A percentile compares a stretch with the other conserved stretches of the same genome.
These are phyloP conservation scores for Crotophaga sulcirostris DNA, from an alignment of 2,113 vertebrate species.

Conservation along the genomic window DNA sequence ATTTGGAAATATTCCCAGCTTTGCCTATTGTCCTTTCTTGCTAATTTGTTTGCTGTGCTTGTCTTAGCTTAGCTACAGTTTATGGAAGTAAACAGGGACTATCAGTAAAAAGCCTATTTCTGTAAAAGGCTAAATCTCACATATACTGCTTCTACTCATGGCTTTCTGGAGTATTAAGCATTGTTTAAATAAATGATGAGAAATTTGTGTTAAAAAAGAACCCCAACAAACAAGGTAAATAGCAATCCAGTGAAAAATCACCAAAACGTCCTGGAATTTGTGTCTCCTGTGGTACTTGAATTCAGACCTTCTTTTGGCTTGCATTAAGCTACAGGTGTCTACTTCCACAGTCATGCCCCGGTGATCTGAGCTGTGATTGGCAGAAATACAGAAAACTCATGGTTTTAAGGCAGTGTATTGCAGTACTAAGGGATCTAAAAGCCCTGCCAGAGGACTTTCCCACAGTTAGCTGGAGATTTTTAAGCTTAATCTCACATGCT, in stretches of 20 bases:
- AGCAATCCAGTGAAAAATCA: neutral
- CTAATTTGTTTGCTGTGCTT: neutral
- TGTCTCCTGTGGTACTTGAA: neutral
- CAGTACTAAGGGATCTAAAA: neutral
- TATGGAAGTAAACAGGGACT: neutral
- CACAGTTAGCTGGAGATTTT: neutral
- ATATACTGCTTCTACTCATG: neutral
- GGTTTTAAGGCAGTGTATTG: neutral
- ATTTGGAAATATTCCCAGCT: neutral
- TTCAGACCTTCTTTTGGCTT: neutral
- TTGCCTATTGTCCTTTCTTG: neutral
- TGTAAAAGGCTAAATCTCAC: neutral
- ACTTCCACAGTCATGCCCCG: neutral
- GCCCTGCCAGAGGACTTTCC: neutral
- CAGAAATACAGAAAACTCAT: neutral
- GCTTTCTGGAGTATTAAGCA: neutral
- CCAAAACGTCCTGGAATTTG: neutral
- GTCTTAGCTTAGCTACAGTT: neutral
- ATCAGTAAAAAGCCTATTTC: neutral
- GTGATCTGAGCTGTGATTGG: neutral
- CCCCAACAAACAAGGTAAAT: neutral
- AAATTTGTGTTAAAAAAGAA: neutral
- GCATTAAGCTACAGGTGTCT: neutral
- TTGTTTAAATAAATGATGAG: neutral
- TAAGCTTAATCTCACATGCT: neutral